Conservation (phyloP, 2,113 vertebrate genomes). For the Recurvirostra avosetta region DNA sequence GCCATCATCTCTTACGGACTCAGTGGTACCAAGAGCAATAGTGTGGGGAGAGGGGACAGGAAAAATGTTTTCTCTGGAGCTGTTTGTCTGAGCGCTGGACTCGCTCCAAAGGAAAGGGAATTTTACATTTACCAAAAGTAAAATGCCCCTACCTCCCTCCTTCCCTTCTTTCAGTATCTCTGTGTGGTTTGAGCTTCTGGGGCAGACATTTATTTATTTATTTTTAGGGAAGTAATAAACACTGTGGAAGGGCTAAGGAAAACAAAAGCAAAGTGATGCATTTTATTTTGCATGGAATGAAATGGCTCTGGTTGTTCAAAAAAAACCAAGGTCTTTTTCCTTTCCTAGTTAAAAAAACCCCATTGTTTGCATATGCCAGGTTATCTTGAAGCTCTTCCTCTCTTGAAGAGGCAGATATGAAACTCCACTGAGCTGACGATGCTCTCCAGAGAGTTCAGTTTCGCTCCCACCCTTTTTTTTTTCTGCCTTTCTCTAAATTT, state of each 20-base stretch:
- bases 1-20: neutral
- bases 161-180: neutral
- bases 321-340: neutral
- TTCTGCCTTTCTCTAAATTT: neutral
- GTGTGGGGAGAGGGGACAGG: neutral
- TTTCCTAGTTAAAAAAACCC: neutral
- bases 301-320: neutral
- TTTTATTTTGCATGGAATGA: neutral
- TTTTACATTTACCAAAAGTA: neutral
- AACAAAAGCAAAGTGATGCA: neutral
- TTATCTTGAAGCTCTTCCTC: neutral
- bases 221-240: neutral
- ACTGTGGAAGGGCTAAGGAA: neutral
- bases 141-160: neutral
- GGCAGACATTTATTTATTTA: neutral
- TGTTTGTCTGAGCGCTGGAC: neutral
- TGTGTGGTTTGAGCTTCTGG: neutral
- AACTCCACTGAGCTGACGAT: neutral
- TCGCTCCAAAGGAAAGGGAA: neutral
- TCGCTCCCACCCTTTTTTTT: neutral
- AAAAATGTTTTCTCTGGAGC: neutral
- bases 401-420: neutral
- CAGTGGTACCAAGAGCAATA: neutral
- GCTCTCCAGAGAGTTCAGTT: neutral
- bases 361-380: neutral